These are phyloP conservation scores for Neria commutata DNA, from an alignment of 2,888 invertebrate species.

Conservation along the genomic window DNA sequence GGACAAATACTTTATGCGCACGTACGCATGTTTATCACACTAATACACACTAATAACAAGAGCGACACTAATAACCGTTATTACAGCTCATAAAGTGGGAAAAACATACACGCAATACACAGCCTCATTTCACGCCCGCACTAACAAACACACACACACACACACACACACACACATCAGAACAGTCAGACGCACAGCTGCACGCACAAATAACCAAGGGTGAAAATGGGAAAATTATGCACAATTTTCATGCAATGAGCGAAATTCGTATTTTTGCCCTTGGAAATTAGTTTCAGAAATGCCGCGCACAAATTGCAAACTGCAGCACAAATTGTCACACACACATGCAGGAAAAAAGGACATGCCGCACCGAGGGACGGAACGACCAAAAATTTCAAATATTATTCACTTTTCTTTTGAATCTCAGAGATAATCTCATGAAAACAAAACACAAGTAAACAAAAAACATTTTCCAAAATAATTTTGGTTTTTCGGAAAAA, in stretches of 20 bases:
- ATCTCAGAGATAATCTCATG: too few relatives aligned
- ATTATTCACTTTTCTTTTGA: too few relatives aligned
- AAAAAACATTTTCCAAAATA: too few relatives aligned
- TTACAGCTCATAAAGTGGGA: neutral
- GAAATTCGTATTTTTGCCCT: neutral
- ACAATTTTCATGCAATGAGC: neutral
- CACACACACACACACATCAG: neutral
- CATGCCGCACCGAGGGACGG: too few relatives aligned
- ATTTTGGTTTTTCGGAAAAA: too few relatives aligned
- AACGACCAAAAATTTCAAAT: neutral
- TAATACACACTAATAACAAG: slow-evolving; percentile 10
- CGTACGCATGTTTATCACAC: neutral
- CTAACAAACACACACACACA: neutral
- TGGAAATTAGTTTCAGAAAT: neutral
- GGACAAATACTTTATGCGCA: slow-evolving; percentile 24
- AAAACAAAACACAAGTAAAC: too few relatives aligned
- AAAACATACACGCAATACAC: slow-evolving; percentile 1
- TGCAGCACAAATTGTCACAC: neutral
- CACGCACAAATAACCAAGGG: neutral
- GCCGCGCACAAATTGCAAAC: neutral
- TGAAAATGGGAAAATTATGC: slow-evolving; percentile 4
- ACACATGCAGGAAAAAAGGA: slow-evolving; percentile 4
- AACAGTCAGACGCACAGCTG: too few relatives aligned
- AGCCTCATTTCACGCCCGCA: neutral
- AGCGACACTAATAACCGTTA: slow-evolving; percentile 2